Evolutionary conservation across 2,888 invertebrate genomes (phyloP), one percentile per base, ranked within the genome.

Genomic region (Leucoma salicis): DNA sequence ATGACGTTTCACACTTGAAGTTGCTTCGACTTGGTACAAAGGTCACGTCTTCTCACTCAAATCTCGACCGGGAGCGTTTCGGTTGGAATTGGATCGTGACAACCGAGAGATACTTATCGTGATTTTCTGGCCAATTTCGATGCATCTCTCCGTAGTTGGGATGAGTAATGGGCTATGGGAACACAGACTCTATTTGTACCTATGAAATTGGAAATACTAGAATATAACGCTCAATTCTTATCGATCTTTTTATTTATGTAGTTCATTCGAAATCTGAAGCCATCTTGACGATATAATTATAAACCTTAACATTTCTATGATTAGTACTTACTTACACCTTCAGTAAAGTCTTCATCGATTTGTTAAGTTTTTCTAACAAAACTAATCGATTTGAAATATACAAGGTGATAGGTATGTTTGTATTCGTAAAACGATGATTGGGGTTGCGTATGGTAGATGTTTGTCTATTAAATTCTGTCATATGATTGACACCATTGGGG

Each of bases 31-130:
- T 66, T 67, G 63, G 75, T 61, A 69, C 75, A 84, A 69, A 83
- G 88, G 88, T 88, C 88, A 84, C 80, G 84, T 82, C 83, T 78
- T 72, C 79, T 87, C 86, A 87, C 87, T 88, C 86, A 84, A 83
- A 76, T 66, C 76, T 76, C 78, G 75, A 75, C 78, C 86, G 67
- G 88, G 80, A 87, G 85, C 82, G 81, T 76, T 80, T 73, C 78
- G 74, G 66, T 72, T 73, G 73, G 74, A 83, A 88, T 88, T 82
- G 83, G 82, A 82, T 89, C 88, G 88, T 89, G 88, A 89, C 88
- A 87, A 78, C 78, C 62, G 68, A 74, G 70, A 84, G 87, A 89
- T 88, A 77, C 79, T 85, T 86, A 89, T 89, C 88, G 82, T 87
- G 87, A 87, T 84, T 82, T 82, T 87, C 82, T 81, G 82, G 79